These are phyloP conservation scores for Kryptolebias ocellatus DNA, from an alignment of 2,797 vertebrate genomes.

Conservation along the genomic window DNA sequence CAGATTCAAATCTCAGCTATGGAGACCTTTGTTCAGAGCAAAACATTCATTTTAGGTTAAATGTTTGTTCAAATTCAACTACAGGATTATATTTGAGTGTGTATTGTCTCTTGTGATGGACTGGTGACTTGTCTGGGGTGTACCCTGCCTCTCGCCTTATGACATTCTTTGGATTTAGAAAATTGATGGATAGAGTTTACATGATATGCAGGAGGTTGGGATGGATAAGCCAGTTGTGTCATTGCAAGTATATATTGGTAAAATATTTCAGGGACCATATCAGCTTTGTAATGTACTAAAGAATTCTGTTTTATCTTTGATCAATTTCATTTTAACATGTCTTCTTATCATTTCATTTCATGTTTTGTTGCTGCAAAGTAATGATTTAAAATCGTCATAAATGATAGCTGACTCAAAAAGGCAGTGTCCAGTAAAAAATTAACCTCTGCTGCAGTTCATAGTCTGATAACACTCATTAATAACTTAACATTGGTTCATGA, in stretches of 20 bases:
- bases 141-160: neutral
- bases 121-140: neutral
- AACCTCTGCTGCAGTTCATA: neutral
- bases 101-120: neutral
- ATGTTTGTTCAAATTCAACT: neutral
- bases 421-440: conserved; percentile 20
- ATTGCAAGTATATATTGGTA: too few species aligned
- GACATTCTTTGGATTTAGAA: neutral
- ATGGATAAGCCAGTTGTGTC: too few species aligned
- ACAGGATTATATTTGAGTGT: neutral
- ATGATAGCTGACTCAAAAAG: neutral
- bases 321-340: neutral
- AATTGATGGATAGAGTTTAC: neutral
- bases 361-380: neutral
- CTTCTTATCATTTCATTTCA: neutral
- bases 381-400: neutral
- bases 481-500: conserved; percentile 31
- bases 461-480: conserved; percentile 33
- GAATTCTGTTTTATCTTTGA: neutral
- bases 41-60: neutral
- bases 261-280: too few species aligned
- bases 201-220: neutral
- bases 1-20: neutral
- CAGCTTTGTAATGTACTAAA: neutral
- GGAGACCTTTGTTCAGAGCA: neutral